Evolutionary conservation across 2,113 vertebrate species (phyloP).

Genomic region (Procapra przewalskii): DNA sequence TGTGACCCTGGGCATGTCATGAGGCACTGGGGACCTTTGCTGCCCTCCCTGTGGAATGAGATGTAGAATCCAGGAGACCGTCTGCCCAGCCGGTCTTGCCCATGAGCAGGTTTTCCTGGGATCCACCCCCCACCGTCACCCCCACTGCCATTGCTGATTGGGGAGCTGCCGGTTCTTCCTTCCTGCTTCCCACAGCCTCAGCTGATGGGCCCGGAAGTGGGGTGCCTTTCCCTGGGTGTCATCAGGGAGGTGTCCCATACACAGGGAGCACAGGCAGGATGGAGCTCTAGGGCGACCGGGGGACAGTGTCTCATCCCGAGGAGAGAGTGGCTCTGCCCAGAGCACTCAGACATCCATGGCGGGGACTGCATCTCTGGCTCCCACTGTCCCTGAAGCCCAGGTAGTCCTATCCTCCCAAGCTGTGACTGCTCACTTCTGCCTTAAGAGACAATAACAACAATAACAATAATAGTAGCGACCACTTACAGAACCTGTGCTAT

Average conservation of each 20-base stretch:
- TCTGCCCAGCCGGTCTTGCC: too few relatives aligned
- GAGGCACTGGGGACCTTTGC: background rate
- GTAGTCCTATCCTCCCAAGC: background rate
- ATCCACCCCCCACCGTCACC: too few relatives aligned
- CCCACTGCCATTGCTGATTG: background rate
- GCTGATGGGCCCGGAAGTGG: background rate
- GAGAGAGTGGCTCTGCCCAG: background rate
- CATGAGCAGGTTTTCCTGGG: background rate
- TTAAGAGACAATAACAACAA: background rate
- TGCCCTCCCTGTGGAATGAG: background rate
- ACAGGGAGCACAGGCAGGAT: accelerated
- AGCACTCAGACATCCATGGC: background rate
- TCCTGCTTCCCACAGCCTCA: background rate
- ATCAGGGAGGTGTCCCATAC: background rate
- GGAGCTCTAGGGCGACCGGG: background rate
- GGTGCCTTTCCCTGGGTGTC: background rate
- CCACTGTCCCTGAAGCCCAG: background rate
- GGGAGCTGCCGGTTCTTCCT: background rate
- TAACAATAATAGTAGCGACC: accelerated
- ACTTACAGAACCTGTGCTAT: accelerated
- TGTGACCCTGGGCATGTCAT: background rate
- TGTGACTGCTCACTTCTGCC: background rate
- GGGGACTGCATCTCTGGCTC: background rate
- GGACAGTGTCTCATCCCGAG: background rate
- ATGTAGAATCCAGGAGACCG: background rate